Evolutionary conservation across 1,140 invertebrate genomes (phyloP), one percentile per base, ranked within the genome.

Genomic region (Marisa cornuarietis): DNA sequence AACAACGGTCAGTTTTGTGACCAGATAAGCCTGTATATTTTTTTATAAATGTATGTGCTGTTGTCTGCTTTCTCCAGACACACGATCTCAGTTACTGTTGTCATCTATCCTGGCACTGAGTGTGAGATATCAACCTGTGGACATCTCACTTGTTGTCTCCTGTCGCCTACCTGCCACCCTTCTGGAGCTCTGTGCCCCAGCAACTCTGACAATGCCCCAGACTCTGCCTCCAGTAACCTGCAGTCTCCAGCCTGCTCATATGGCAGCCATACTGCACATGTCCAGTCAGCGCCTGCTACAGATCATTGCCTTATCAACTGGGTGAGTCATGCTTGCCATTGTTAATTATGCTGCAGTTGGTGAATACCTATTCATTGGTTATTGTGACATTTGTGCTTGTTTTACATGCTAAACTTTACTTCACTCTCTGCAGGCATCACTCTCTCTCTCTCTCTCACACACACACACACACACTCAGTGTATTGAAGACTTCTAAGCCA

Each of bases 51-150:
- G 1, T 74, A 3, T 18, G 5, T 74, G 72, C 22, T 24, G 31
- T 42, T 42, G 31, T 74, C 24, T 58, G 51, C 13, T 65, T 75
- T 24, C 31, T 74, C 14, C 82, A 91, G 91, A 87, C 66, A 88
- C 90, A 13, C 83, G 85, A 52, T 88, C 92, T 75, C 88, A 91
- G 65, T 83, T 92, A 52, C 87, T 92, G 85, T 83, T 92, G 49
- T 88, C 93, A 42, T 93, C 92, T 22, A 88, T 94, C 18, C 93
- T 93, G 88, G 91, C 92, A 7, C 87, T 94, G 71, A 94, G 93
- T 87, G 91, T 93, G 14, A 91, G 91, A 54, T 94, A 93, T 86
- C 89, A 92, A 79, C 90, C 93, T 22, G 89, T 91, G 73, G 94
- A 94, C 88, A 88, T 94, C n/a, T 91, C 90, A 52, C 89, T 94